Conservation (phyloP, 2,797 vertebrate genomes). For the Tauraco hartlaubi region DNA sequence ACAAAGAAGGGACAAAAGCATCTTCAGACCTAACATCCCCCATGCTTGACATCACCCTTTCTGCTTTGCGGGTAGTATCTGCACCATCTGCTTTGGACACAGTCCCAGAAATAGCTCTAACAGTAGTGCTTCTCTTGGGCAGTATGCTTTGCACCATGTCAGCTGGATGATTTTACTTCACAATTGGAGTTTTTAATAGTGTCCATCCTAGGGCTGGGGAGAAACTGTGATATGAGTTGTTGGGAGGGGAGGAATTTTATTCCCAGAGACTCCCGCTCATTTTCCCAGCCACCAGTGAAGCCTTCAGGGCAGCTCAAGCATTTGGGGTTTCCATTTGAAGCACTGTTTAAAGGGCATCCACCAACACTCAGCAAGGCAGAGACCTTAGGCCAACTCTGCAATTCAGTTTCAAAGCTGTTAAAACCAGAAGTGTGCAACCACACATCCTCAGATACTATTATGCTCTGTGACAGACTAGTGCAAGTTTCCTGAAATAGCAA, state of each 20-base stretch:
- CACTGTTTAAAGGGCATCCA: background rate
- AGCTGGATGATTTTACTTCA: background rate
- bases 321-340: background rate
- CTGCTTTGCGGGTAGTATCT: background rate
- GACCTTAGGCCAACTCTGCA: background rate
- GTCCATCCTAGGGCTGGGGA: background rate
- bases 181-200: background rate
- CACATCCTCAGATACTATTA: background rate
- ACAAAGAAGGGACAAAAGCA: background rate
- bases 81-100: background rate
- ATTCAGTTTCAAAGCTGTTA: background rate
- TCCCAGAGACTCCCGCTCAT: background rate
- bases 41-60: background rate
- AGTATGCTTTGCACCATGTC: fast-evolving
- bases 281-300: background rate
- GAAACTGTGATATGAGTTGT: background rate
- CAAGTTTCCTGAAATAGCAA: constrained; percentile 48
- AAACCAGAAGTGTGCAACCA: background rate
- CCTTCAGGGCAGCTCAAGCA: background rate
- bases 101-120: background rate
- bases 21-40: background rate
- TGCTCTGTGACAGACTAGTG: background rate
- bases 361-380: background rate
- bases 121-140: background rate
- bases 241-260: background rate